These are phyloP conservation scores for Ectemnius cavifrons DNA, from an alignment of 2,888 invertebrate species.

Conservation along the genomic window DNA sequence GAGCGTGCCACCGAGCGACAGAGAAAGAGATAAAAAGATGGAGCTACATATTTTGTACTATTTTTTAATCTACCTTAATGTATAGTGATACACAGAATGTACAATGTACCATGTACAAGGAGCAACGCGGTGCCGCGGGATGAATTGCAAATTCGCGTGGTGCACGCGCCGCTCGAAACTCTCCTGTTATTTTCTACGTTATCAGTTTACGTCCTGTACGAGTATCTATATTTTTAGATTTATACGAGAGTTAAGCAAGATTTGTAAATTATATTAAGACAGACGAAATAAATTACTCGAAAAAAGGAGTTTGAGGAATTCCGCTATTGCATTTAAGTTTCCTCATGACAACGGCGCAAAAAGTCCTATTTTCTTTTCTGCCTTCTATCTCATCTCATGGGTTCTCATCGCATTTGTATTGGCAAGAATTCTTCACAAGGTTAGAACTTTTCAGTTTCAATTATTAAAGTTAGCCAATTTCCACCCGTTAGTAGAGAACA, in stretches of 20 bases:
- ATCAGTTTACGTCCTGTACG: constrained; percentile 65
- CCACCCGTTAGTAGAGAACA: too few species aligned
- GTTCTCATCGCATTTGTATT: too few species aligned
- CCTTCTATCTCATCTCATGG: too few species aligned
- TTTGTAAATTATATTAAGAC: constrained; percentile 76
- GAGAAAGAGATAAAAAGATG: constrained; percentile 10
- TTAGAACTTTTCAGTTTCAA: too few species aligned
- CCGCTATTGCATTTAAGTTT: too few species aligned
- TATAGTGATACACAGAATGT: constrained; percentile 64
- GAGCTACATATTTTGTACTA: constrained; percentile 47
- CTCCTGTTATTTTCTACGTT: constrained; percentile 70
- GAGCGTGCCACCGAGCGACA: neutral
- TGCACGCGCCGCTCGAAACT: constrained; percentile 33
- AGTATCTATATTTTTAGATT: constrained; percentile 72
- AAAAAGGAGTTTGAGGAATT: too few species aligned
- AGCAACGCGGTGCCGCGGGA: constrained; percentile 42
- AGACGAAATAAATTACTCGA: constrained; percentile 65
- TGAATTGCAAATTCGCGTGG: constrained; percentile 55
- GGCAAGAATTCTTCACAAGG: too few species aligned
- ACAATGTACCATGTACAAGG: constrained; percentile 66
- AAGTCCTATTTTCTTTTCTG: too few species aligned
- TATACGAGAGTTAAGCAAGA: constrained; percentile 68
- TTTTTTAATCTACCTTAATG: constrained; percentile 54
- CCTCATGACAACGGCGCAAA: too few species aligned
- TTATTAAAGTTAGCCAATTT: too few species aligned